Percentiles rank a stretch among this genome's conserved stretches.
Conservation (phyloP, 2,888 invertebrate species). For the Acanthopleura granulata region DNA sequence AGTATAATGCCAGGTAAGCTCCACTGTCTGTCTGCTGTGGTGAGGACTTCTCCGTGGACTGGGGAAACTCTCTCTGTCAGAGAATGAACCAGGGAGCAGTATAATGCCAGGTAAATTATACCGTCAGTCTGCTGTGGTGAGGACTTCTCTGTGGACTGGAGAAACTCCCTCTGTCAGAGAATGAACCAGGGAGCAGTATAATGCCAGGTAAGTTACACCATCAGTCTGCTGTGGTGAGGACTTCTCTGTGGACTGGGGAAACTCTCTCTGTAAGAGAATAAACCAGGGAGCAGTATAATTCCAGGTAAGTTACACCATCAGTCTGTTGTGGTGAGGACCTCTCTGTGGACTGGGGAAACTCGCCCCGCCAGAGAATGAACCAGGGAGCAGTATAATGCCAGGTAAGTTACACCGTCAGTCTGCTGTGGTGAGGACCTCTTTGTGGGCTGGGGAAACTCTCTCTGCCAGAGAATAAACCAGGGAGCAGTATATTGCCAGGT, state of each 20-base stretch:
- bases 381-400: conserved; percentile 99
- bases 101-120: conserved; percentile 90
- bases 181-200: conserved; percentile 99
- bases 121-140: conserved; percentile 86
- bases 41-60: conserved; percentile 97
- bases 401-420: conserved; percentile 77
- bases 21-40: conserved; percentile 80
- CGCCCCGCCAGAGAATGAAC: conserved; percentile 96
- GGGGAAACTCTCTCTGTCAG: conserved; percentile 92
- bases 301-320: conserved; percentile 79
- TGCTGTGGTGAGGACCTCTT: conserved; percentile 95
- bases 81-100: conserved; percentile 99
- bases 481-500: conserved; percentile 99
- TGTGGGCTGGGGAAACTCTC: conserved; percentile 94
- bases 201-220: conserved; percentile 85
- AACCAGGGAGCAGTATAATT: conserved; percentile 99
- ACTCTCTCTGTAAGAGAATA: conserved; percentile 94
- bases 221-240: conserved; percentile 90
- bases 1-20: conserved; percentile 96
- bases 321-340: conserved; percentile 94
- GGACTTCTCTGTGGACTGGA: conserved; percentile 97
- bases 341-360: conserved; percentile 96
- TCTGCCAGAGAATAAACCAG: conserved; percentile 98
- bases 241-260: conserved; percentile 97
- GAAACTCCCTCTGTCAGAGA: conserved; percentile 94